Evolutionary conservation across 2,888 invertebrate genomes (phyloP).

Genomic region (Lumbricus terrestris): DNA sequence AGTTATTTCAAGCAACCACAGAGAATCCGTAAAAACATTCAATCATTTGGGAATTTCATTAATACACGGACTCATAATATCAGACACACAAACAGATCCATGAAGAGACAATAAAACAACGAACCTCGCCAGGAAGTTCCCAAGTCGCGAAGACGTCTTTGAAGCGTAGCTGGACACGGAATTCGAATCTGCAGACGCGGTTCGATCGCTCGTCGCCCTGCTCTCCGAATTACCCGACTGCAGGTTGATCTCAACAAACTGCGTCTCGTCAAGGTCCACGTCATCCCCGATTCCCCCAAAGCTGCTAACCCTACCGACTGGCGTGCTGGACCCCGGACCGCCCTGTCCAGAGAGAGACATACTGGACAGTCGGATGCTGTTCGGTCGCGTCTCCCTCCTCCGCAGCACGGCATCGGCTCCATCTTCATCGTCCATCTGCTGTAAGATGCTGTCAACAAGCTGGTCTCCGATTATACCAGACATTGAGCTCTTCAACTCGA

Average conservation of each 20-base stretch:
- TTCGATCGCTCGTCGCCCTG: background rate
- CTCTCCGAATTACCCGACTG: background rate
- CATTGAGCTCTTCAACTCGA: background rate
- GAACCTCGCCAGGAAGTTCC: background rate
- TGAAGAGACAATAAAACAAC: background rate
- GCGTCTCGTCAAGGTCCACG: background rate
- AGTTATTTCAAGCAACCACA: too few species aligned
- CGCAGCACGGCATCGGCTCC: background rate
- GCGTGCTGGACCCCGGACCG: background rate
- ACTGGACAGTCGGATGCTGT: background rate
- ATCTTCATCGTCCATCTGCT: background rate
- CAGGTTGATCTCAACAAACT: conserved; percentile 5
- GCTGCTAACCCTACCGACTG: background rate
- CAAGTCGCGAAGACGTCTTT: background rate
- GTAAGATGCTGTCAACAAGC: background rate
- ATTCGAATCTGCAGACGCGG: background rate
- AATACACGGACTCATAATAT: background rate
- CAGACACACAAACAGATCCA: background rate
- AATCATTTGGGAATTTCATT: too few species aligned
- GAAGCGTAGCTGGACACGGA: background rate
- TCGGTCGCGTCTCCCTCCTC: background rate
- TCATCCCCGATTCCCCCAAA: background rate
- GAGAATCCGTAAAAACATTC: background rate
- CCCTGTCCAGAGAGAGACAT: background rate
- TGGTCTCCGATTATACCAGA: background rate